Evolutionary conservation across 2,113 vertebrate species (phyloP).

Genomic region (Neofelis nebulosa): DNA sequence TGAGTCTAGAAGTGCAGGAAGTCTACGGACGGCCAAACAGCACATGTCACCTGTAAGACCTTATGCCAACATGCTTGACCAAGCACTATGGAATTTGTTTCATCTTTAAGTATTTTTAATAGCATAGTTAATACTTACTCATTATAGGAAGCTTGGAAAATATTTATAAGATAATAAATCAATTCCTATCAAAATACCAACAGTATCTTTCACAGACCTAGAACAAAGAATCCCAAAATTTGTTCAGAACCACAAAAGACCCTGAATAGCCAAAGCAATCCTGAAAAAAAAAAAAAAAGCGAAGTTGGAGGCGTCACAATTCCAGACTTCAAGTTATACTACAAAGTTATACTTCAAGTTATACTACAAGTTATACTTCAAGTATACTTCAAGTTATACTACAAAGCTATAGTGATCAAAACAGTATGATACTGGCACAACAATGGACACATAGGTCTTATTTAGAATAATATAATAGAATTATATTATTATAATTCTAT

Average conservation of each 20-base stretch:
- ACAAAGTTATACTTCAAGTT: too few relatives aligned
- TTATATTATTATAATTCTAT: too few relatives aligned
- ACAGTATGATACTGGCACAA: neutral
- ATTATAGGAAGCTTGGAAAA: neutral
- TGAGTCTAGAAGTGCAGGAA: neutral
- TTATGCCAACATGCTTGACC: neutral
- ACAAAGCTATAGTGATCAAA: neutral
- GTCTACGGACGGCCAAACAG: neutral
- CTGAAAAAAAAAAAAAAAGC: neutral
- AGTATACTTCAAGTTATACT: too few relatives aligned
- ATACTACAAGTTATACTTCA: too few relatives aligned
- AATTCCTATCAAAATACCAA: neutral
- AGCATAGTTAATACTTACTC: neutral
- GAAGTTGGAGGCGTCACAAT: neutral
- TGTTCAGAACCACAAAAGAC: neutral
- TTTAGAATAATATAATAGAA: too few relatives aligned
- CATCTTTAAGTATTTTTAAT: neutral
- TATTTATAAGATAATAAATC: neutral
- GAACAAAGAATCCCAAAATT: neutral
- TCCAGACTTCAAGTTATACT: neutral
- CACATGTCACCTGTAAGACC: fast-evolving
- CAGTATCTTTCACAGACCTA: neutral
- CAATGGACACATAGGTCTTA: neutral
- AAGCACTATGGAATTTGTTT: neutral
- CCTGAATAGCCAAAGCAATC: neutral